Percentiles rank a stretch among this genome's conserved stretches.
These are phyloP conservation scores for Pelecanoides urinatrix DNA, from an alignment of 2,113 vertebrate species.

Conservation along the genomic window DNA sequence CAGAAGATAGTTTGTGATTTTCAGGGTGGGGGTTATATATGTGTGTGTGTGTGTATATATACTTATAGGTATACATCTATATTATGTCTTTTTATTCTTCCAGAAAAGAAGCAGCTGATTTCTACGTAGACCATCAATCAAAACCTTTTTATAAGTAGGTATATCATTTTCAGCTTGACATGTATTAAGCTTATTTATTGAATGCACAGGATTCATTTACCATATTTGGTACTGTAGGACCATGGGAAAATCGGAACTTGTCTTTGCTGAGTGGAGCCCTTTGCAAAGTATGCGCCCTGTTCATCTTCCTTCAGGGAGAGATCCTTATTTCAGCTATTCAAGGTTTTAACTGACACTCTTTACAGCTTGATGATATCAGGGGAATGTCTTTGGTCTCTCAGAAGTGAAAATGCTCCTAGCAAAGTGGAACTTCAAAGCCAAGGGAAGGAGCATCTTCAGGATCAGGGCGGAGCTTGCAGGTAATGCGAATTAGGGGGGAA, in stretches of 20 bases:
- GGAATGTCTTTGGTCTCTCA: background rate
- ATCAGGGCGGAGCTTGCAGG: background rate
- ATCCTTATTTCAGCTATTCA: background rate
- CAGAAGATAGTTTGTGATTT: background rate
- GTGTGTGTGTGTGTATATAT: accelerated
- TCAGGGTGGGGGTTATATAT: background rate
- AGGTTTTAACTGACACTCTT: background rate
- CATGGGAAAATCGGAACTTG: background rate
- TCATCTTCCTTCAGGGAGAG: background rate
- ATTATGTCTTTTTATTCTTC: slow-evolving; percentile 65
- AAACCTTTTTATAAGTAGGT: slow-evolving; percentile 92
- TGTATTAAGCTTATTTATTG: background rate
- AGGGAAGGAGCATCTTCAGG: background rate
- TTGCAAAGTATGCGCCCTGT: background rate
- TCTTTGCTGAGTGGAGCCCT: background rate
- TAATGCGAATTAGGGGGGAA: background rate
- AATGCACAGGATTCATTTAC: background rate
- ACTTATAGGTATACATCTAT: accelerated
- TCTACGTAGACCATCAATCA: slow-evolving; percentile 88
- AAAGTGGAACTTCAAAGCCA: background rate
- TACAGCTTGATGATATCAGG: background rate
- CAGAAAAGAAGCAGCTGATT: slow-evolving; percentile 91
- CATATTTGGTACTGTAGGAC: background rate
- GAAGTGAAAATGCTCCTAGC: background rate
- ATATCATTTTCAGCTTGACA: background rate